phyloP scores from a whole-genome alignment of 1,140 invertebrate genomes.

The Tetraneura akinire region DNA sequence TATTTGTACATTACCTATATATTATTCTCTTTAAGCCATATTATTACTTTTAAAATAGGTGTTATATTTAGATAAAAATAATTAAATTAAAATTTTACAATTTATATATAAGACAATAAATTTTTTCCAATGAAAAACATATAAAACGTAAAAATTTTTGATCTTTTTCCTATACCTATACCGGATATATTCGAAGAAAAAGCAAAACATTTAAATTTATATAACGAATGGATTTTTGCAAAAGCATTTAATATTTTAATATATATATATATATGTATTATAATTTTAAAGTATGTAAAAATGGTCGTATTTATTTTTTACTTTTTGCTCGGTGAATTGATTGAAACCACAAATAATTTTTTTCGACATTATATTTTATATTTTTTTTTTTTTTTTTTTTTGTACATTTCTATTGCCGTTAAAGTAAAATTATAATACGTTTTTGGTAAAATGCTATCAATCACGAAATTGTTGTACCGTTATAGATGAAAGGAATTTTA shows the following conservation, averaged over 20 bases:
- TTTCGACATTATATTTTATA: constrained; percentile 24
- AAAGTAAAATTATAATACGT: neutral
- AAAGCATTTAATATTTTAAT: neutral
- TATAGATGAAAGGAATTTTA: neutral
- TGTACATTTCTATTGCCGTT: neutral
- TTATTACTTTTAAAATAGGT: no score
- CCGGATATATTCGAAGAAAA: no score
- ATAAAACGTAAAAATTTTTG: neutral
- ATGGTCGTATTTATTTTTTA: neutral
- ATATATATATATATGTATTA: neutral
- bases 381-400: neutral
- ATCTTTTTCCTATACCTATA: no score
- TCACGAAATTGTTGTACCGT: constrained; percentile 17
- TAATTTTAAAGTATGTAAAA: neutral
- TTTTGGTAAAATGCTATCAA: constrained; percentile 9
- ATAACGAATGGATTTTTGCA: neutral
- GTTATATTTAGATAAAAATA: no score
- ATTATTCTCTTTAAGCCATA: no score
- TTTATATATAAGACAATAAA: no score
- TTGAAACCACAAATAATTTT: constrained; percentile 16
- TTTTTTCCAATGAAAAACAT: no score
- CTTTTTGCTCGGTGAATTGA: neutral
- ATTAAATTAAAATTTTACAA: no score
- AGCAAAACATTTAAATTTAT: no score
- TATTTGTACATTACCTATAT: no score